Conservation (phyloP, 1,140 invertebrate species). For the Portunus trituberculatus region DNA sequence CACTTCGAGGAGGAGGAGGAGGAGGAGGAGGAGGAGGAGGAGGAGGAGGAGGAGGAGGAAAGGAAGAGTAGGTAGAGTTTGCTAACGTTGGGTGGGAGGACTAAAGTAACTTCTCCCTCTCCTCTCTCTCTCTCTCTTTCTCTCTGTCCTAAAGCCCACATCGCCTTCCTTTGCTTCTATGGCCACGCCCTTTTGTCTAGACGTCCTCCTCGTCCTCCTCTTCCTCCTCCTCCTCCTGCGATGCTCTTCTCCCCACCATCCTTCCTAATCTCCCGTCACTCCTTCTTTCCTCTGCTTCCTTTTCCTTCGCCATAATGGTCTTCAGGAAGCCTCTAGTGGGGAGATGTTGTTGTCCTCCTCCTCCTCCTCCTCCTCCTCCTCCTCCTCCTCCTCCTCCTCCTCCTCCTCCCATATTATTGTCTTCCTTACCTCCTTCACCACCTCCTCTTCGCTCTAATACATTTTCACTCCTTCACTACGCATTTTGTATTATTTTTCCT, state of each 20-base stretch:
- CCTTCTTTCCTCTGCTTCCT: background rate
- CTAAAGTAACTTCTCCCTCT: background rate
- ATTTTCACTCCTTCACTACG: too few relatives aligned
- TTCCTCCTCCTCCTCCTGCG: background rate
- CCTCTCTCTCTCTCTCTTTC: slow-evolving; percentile 53
- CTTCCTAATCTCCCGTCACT: background rate
- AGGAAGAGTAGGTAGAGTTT: too few relatives aligned
- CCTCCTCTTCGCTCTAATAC: too few relatives aligned
- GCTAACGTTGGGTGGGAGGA: too few relatives aligned
- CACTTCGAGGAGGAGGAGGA: background rate
- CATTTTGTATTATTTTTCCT: too few relatives aligned
- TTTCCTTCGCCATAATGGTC: background rate
- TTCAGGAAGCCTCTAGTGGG: too few relatives aligned
- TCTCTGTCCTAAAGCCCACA: slow-evolving; percentile 30
- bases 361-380: background rate
- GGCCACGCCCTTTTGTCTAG: slow-evolving; percentile 15
- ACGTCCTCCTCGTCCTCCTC: slow-evolving; percentile 7
- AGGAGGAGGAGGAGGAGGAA: background rate
- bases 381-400: background rate
- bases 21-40: slow-evolving; percentile 7
- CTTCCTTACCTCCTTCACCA: background rate
- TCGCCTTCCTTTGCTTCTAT: background rate
- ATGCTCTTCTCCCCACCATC: background rate
- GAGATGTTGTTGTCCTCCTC: background rate
- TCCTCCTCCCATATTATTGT: background rate